Base-by-base conservation (phyloP, 2,888 invertebrate species). In the Branchellion lobata region DNA sequence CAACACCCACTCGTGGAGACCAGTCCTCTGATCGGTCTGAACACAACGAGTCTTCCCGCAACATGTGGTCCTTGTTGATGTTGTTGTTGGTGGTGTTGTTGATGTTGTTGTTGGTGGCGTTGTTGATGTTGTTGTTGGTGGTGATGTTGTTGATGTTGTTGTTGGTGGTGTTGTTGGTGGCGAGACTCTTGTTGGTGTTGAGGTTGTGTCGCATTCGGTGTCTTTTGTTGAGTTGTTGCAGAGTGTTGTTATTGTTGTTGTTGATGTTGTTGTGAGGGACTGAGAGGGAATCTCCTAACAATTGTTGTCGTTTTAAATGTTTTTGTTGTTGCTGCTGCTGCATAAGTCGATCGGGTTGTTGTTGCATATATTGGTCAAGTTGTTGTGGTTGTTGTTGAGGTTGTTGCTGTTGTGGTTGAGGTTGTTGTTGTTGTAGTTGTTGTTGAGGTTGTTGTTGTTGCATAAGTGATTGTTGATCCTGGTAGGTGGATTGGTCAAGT, bases 331-430 rank as follows among this genome's bases (percentile, higher is more conserved):
- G 57, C 2, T 75, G 75, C 14, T 75, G 75, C 57, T 75, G 75
- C 75, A 75, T 75, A 29, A 75, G 75, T 34, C 75, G 24, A 24
- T 75, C 75, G 21, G 75, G 75, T 18, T 75, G 75, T 33, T 57
- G 36, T 51, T 75, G 47, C 21, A 36, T 5, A 27, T n/a, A n/a
- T 65, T 24, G 8, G 14, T 65, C 11, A 65, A n/a, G n/a, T n/a
- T n/a, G 47, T 40, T 40, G 21, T 47, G 0, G 31, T 47, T 21
- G 47, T 47, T 11, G 21, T 24, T n/a, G 47, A 40, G 14, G 27
- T 51, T 75, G 53, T 51, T n/a, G n/a, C 29, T n/a, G 61, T 24
- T 57, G 24, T 24, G 14, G 61, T 57, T 69, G 27, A 5, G 8
- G 69, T 31, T 31, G 29, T 31, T 69, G 29, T 24, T 31, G 69